These are phyloP conservation scores for Caenorhabditis doughertyi DNA, from an alignment of 2,888 invertebrate species.

Conservation along the genomic window DNA sequence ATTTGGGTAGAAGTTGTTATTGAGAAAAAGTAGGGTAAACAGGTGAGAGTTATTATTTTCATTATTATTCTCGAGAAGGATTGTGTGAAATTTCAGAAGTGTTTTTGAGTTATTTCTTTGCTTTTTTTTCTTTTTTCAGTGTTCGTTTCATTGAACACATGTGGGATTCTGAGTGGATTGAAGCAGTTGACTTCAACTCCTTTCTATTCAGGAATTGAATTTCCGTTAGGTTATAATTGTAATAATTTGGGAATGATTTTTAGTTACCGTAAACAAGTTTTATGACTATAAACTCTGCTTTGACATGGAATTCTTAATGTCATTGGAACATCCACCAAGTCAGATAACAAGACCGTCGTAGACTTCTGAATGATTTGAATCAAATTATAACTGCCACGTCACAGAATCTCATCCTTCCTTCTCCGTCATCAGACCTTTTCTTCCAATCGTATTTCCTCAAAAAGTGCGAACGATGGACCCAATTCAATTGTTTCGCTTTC, in stretches of 20 bases:
- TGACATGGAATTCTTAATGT: too few relatives aligned
- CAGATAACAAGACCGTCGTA: neutral
- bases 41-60: neutral
- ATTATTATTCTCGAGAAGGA: conserved; percentile 4
- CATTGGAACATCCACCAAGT: too few relatives aligned
- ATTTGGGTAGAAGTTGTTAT: conserved; percentile 12
- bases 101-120: conserved; percentile 19
- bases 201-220: too few relatives aligned
- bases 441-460: neutral
- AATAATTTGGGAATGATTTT: too few relatives aligned
- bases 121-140: neutral
- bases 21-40: conserved; percentile 3
- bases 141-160: neutral
- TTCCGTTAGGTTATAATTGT: too few relatives aligned
- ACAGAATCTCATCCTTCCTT: neutral
- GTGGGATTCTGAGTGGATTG: too few relatives aligned
- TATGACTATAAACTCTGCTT: too few relatives aligned
- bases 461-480: conserved; percentile 54
- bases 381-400: conserved; percentile 42
- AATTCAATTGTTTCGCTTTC: conserved; percentile 57
- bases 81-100: conserved; percentile 22
- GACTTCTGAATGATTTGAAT: neutral
- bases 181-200: too few relatives aligned
- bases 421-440: conserved; percentile 29
- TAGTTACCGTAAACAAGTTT: too few relatives aligned